Percentiles rank a stretch among this genome's conserved stretches.
Evolutionary conservation across 2,888 invertebrate genomes (phyloP).

Genomic region (Azorinus chamasolen): DNA sequence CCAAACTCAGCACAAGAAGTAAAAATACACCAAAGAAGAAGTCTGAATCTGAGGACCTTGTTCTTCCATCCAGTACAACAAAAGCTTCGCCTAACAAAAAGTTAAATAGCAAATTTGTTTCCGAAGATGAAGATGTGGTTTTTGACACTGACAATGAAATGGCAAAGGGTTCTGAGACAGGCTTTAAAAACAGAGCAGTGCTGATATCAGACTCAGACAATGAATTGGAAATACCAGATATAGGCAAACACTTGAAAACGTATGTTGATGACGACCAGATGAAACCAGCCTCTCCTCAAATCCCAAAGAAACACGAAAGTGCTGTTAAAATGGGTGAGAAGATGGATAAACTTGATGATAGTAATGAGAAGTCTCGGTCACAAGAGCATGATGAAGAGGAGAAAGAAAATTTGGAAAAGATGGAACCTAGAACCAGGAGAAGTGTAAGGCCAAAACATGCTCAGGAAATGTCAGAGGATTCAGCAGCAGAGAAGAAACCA

Average conservation of each 20-base stretch:
- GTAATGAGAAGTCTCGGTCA: not conserved
- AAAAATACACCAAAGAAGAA: too few relatives aligned
- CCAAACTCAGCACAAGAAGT: too few relatives aligned
- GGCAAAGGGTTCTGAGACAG: not conserved
- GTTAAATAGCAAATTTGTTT: too few relatives aligned
- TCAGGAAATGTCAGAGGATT: not conserved
- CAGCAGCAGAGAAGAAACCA: not conserved
- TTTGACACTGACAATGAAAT: conserved; percentile 10
- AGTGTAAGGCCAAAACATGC: conserved; percentile 5
- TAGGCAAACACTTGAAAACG: conserved; percentile 32
- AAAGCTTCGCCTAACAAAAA: too few relatives aligned
- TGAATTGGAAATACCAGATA: conserved; percentile 28
- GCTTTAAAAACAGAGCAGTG: conserved; percentile 5
- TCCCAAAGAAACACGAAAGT: not conserved
- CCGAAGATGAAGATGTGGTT: not conserved
- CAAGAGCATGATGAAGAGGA: not conserved
- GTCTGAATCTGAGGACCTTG: too few relatives aligned
- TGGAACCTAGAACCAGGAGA: not conserved
- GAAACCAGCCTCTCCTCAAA: not conserved
- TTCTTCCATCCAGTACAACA: too few relatives aligned
- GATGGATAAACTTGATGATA: not conserved
- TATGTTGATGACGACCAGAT: not conserved
- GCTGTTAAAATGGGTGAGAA: not conserved
- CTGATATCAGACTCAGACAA: not conserved
- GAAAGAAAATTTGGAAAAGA: not conserved